Evolutionary conservation across 2,113 vertebrate species (phyloP).

Genomic region (Tauraco erythrolophus): DNA sequence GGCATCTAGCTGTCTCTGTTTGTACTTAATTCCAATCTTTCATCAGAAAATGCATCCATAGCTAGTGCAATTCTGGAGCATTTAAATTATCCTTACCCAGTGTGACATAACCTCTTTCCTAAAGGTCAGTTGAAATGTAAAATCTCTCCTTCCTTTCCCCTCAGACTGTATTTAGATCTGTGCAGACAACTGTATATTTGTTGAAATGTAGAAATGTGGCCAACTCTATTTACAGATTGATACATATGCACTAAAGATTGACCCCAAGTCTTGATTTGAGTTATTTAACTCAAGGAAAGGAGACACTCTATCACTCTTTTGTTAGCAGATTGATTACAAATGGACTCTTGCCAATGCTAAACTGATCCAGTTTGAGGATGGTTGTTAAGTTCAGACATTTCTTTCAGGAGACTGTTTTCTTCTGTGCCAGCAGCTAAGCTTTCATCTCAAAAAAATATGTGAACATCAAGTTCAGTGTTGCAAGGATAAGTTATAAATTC

Average conservation of each 20-base stretch:
- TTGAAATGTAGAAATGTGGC: background rate
- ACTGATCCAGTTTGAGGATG: background rate
- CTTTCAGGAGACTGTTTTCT: background rate
- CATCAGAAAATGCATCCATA: background rate
- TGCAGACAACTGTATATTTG: background rate
- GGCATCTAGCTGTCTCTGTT: background rate
- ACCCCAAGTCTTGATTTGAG: background rate
- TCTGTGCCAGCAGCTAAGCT: background rate
- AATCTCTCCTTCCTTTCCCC: background rate
- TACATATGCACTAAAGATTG: background rate
- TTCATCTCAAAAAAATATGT: background rate
- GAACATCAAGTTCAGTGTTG: background rate
- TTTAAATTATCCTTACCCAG: background rate
- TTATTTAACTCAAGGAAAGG: slow-evolving; percentile 9
- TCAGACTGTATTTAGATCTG: background rate
- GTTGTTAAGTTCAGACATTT: background rate
- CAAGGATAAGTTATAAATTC: background rate
- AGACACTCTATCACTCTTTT: background rate
- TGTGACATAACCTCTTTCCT: background rate
- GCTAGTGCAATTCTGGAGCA: background rate
- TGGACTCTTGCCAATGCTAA: background rate
- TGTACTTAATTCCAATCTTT: background rate
- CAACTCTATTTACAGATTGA: background rate
- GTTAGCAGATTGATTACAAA: background rate
- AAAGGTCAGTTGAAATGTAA: background rate